Evolutionary conservation across 2,888 invertebrate species (phyloP), one percentile per base, ranked within the genome.

Genomic region (Eudasyphora cyanicolor): DNA sequence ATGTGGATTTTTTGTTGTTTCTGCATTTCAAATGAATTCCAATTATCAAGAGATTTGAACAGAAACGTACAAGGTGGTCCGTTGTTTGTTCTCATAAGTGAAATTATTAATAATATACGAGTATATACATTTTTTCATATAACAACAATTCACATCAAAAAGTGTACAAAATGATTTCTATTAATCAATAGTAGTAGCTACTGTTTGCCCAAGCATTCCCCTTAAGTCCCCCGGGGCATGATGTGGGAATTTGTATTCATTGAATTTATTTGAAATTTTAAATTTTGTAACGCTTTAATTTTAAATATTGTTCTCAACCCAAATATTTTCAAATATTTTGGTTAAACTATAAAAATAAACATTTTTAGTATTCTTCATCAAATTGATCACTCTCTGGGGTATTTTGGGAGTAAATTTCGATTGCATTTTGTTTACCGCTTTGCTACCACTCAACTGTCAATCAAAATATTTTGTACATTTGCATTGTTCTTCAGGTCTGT

Each of bases 391-490:
- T 82, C 91, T 88, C 89, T 83, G 42, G 90, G 87, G 87, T 77
- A 77, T 76, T 73, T 62, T 6, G 19, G 2, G 19, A 54, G 4
- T 14, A 17, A 42, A 51, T 19, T 8, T 35, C 19, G 32, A 35
- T 24, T 24, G 38, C 45, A 27, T 74, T 38, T 45, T 1, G 27
- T n/a, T n/a, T n/a, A n/a, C n/a, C n/a, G 62, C 54, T 51, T 57
- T 21, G 7, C 73, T 77, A 54, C 73, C 67, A 45, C 64, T 67
- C 73, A 76, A 57, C 69, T 79, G 87, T 87, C 87, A 87, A 86
- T 90, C 90, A 90, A 89, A 90, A 90, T 89, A 90, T 89, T 89
- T n/a, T 89, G 77, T 80, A 85, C 27, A 69, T 76, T 74, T 29
- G 12, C 74, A 79, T 81, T 78, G 29, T 69, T 69, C 67, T 76